Base-by-base conservation (phyloP, 2,888 invertebrate species). In the Thecophora atra region DNA sequence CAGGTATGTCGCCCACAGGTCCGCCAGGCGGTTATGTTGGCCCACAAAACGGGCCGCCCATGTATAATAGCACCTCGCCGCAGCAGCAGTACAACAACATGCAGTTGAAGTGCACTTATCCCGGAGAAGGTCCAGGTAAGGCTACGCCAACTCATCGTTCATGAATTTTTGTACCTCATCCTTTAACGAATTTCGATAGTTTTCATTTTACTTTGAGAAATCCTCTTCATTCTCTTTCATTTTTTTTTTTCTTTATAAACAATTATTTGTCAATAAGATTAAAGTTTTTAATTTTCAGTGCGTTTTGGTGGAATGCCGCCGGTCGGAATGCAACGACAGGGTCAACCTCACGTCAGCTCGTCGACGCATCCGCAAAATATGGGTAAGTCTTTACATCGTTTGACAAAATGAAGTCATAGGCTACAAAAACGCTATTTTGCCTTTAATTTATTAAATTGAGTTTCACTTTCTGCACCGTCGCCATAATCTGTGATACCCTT, bases 331-430 rank as follows among this genome's bases (percentile, higher is more conserved):
- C 85, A 86, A 72, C 82, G 87, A 15, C 88, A 89, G 66, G 86
- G 86, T 71, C 90, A 90, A 81, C 87, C 89, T 79, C 90, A 90
- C 86, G 90, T 90, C 81, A 89, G 90, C 79, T 90, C 90, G 83
- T 90, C 90, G 78, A 90, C 90, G 81, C 90, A 90, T 83, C 90
- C 90, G 77, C 90, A 90, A 83, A 90, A 90, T 79, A 87, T 90
- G 87, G 90, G 87, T 85, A 84, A 78, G 81, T 72, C 13, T 64
- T 68, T n/a, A 13, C 37, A 6, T 11, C 11, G 37, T 37, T 37
- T 37, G 37, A 11, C 7, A 11, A 37, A 37, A 37, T 11, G 6
- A 8, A 37, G 11, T 6, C 6, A 37, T 2, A 37, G 3, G 11
- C 7, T 37, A 8, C 37, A 37, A 6, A 8, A 8, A 2, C 37